These are phyloP conservation scores for Mallotus villosus DNA, from an alignment of 2,797 vertebrate species.

Conservation along the genomic window DNA sequence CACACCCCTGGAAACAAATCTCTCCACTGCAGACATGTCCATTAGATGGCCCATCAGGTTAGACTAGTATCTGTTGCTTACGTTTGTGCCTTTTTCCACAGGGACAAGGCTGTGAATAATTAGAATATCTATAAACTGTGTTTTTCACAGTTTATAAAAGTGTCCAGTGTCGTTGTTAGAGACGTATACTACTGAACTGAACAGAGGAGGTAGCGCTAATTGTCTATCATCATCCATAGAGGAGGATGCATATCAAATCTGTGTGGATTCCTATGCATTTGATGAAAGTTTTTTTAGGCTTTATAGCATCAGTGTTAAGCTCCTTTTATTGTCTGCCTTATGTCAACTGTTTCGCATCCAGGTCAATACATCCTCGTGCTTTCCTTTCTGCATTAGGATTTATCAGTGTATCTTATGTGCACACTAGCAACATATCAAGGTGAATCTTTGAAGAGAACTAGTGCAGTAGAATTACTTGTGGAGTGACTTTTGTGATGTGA, in stretches of 20 bases:
- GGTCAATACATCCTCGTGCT: constrained; percentile 13
- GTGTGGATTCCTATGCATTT: constrained; percentile 15
- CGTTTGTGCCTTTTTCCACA: constrained; percentile 32
- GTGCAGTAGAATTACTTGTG: constrained; percentile 13
- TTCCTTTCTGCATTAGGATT: constrained; percentile 21
- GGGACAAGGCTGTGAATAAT: constrained; percentile 14
- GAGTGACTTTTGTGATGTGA: constrained; percentile 5
- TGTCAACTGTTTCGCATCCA: constrained; percentile 4
- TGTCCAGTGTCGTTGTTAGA: constrained; percentile 11
- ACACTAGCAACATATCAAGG: constrained; percentile 26
- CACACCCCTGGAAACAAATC: background rate
- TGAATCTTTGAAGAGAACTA: constrained; percentile 35
- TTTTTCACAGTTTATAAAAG: background rate
- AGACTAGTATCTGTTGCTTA: background rate
- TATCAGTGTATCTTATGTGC: constrained; percentile 22
- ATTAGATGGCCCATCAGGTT: background rate
- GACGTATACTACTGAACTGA: background rate
- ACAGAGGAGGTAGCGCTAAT: background rate
- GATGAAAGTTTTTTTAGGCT: background rate
- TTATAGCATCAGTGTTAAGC: constrained; percentile 11
- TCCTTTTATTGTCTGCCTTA: constrained; percentile 11
- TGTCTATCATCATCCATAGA: constrained; percentile 3
- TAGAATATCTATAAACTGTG: constrained; percentile 20
- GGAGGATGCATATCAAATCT: constrained; percentile 16
- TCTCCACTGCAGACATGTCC: background rate